These are phyloP conservation scores for Rana temporaria DNA, from an alignment of 2,113 vertebrate genomes.

Conservation along the genomic window DNA sequence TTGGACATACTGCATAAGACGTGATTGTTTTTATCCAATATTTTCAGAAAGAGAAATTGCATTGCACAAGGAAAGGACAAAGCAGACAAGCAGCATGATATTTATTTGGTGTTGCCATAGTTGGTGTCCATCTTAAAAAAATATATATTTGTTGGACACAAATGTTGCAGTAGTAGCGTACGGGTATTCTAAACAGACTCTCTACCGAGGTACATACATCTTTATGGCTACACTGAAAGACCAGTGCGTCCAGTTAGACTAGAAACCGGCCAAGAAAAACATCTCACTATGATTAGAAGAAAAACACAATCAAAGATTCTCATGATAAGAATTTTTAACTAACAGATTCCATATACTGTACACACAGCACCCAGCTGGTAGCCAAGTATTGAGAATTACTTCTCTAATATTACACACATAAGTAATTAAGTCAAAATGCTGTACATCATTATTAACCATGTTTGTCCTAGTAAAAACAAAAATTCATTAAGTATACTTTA, in stretches of 20 bases:
- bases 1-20: too few species aligned
- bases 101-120: slow-evolving; percentile 88
- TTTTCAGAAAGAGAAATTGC: slow-evolving; percentile 59
- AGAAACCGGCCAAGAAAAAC: slow-evolving; percentile 74
- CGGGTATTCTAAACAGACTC: slow-evolving; percentile 64
- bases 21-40: slow-evolving; percentile 37
- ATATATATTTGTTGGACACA: slow-evolving; percentile 59
- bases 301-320: slow-evolving; percentile 69
- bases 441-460: slow-evolving; percentile 72
- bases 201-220: slow-evolving; percentile 63
- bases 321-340: slow-evolving; percentile 70
- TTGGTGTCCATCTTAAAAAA: slow-evolving; percentile 66
- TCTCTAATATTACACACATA: slow-evolving; percentile 68
- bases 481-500: slow-evolving; percentile 40
- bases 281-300: slow-evolving; percentile 74
- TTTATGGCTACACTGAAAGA: slow-evolving; percentile 69
- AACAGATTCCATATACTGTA: slow-evolving; percentile 72
- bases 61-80: slow-evolving; percentile 59
- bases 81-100: slow-evolving; percentile 79
- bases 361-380: slow-evolving; percentile 67
- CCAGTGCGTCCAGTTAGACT: slow-evolving; percentile 67
- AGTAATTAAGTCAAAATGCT: slow-evolving; percentile 71
- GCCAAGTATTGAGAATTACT: slow-evolving; percentile 67
- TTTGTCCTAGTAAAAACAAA: slow-evolving; percentile 67
- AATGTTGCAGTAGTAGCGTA: slow-evolving; percentile 58